Evolutionary conservation across 2,797 vertebrate species (phyloP).

Genomic region (Halcyon smyrnensis): DNA sequence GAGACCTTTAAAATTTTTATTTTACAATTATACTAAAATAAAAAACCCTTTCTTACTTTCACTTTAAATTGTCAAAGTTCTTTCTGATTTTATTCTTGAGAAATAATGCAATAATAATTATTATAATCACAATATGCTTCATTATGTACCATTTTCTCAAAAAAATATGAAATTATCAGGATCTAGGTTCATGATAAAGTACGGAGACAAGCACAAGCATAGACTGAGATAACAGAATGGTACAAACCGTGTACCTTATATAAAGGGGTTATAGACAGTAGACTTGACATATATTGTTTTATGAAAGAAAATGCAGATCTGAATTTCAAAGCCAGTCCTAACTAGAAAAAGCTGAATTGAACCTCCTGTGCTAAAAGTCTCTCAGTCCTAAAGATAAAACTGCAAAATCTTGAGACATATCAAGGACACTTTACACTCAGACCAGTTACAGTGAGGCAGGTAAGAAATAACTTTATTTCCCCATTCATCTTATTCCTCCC

Average conservation of each 20-base stretch:
- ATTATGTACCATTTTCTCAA: neutral
- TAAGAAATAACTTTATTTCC: neutral
- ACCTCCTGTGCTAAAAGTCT: neutral
- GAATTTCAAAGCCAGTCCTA: neutral
- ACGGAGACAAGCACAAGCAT: neutral
- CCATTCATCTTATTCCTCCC: neutral
- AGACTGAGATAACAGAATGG: neutral
- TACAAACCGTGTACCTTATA: neutral
- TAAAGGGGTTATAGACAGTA: neutral
- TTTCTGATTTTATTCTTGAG: neutral
- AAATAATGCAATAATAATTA: neutral
- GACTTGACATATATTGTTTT: neutral
- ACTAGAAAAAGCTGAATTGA: neutral
- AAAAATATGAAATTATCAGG: neutral
- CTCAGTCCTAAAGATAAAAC: neutral
- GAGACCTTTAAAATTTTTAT: neutral
- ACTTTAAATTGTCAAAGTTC: neutral
- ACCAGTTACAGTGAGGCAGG: neutral
- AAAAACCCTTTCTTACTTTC: neutral
- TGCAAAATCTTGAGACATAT: neutral
- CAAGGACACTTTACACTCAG: neutral
- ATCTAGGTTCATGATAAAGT: neutral
- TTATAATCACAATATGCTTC: neutral
- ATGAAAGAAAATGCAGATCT: neutral
- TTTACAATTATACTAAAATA: neutral